Evolutionary conservation across 2,888 invertebrate species (phyloP).

Genomic region (Coremacera marginata): DNA sequence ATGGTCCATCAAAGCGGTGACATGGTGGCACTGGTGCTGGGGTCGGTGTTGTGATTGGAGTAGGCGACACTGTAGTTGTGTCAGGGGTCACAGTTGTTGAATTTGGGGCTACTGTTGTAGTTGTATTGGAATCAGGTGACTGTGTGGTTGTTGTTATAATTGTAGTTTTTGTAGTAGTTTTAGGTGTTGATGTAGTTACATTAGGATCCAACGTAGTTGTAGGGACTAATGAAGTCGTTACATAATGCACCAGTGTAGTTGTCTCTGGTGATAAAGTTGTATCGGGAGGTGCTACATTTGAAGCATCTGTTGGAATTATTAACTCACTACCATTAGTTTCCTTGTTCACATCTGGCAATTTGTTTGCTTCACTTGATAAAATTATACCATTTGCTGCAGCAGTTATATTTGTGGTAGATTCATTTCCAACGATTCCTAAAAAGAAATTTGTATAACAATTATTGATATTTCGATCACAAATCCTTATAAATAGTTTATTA

Average conservation of each 20-base stretch:
- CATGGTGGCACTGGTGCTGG: slow-evolving; percentile 60
- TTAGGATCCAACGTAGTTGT: slow-evolving; percentile 35
- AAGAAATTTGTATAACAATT: too few species aligned
- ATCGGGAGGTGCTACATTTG: not conserved
- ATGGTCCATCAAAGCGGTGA: slow-evolving; percentile 79
- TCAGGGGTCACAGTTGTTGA: slow-evolving; percentile 47
- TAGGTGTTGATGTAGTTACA: slow-evolving; percentile 29
- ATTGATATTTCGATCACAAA: too few species aligned
- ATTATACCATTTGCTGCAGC: too few species aligned
- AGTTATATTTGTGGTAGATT: too few species aligned
- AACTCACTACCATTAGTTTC: too few species aligned
- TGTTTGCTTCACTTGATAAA: too few species aligned
- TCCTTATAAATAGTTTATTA: too few species aligned
- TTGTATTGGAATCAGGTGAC: slow-evolving; percentile 34
- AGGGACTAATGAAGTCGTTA: slow-evolving; percentile 21
- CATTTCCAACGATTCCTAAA: too few species aligned
- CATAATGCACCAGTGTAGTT: slow-evolving; percentile 38
- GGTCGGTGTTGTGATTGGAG: slow-evolving; percentile 48
- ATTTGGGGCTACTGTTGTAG: slow-evolving; percentile 48
- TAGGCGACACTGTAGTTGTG: slow-evolving; percentile 50
- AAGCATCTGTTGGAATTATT: not conserved
- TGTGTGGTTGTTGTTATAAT: slow-evolving; percentile 32
- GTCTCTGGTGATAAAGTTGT: slow-evolving; percentile 23
- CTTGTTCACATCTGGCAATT: too few species aligned
- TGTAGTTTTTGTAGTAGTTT: too few species aligned